Conservation (phyloP, 1,140 invertebrate species). For the Rhopalosiphum padi region DNA sequence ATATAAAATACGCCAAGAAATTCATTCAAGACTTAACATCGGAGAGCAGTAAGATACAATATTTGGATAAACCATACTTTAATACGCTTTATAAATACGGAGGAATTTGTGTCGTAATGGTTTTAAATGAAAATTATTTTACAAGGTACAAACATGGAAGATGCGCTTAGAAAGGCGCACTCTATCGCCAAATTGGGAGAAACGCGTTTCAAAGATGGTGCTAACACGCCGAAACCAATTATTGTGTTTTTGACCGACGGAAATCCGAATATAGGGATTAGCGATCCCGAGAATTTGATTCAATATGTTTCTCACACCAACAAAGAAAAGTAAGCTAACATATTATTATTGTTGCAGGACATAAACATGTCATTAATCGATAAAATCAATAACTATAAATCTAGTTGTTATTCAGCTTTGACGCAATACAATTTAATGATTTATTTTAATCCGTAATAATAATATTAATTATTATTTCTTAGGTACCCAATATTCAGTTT, state of each 20-base stretch:
- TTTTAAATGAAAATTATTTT: not conserved
- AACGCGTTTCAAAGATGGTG: constrained; percentile 56
- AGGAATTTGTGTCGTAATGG: not conserved
- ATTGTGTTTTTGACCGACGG: constrained; percentile 81
- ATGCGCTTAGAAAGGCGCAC: constrained; percentile 69
- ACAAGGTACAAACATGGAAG: constrained; percentile 72
- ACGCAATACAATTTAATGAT: not conserved
- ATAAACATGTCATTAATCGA: too few species aligned
- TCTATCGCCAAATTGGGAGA: constrained; percentile 65
- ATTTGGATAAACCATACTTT: not conserved
- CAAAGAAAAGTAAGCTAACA: constrained; percentile 54
- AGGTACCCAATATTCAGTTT: constrained; percentile 68
- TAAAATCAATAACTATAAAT: too few species aligned
- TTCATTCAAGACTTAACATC: constrained; percentile 66
- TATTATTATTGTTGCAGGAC: too few species aligned
- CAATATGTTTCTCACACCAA: constrained; percentile 59
- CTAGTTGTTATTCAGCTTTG: too few species aligned
- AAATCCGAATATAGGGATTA: constrained; percentile 72
- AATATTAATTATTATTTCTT: not conserved
- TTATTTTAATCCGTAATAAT: not conserved
- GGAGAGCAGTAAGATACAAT: constrained; percentile 23
- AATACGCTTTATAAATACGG: not conserved
- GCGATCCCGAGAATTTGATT: constrained; percentile 67
- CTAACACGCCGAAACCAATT: constrained; percentile 66
- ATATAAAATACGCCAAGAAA: constrained; percentile 68